Conservation (phyloP, 2,113 vertebrate genomes). For the Hylia prasina region DNA sequence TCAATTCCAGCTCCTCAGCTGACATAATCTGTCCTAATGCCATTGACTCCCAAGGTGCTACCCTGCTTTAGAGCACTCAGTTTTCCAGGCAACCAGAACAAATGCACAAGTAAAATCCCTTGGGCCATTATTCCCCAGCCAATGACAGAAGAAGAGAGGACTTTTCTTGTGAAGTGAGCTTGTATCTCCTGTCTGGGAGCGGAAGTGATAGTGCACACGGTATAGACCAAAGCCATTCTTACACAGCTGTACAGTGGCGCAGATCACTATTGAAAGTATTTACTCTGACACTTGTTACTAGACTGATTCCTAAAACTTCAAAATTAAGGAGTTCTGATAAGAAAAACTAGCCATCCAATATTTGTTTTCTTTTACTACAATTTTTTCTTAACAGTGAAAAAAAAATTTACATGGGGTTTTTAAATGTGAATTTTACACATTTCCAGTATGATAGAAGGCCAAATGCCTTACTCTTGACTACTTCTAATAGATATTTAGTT, state of each 20-base stretch:
- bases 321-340: background rate
- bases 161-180: background rate
- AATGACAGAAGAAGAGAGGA: background rate
- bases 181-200: background rate
- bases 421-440: background rate
- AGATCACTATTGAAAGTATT: background rate
- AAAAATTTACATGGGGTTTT: background rate
- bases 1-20: background rate
- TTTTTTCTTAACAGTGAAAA: background rate
- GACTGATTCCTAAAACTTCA: background rate
- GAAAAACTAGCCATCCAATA: background rate
- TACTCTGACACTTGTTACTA: background rate
- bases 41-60: background rate
- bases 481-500: background rate
- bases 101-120: background rate
- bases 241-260: background rate
- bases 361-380: background rate
- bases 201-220: background rate
- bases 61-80: background rate
- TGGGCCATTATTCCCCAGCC: background rate
- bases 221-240: background rate
- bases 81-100: background rate
- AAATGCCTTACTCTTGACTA: background rate
- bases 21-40: constrained; percentile 7
- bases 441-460: background rate